Conservation (phyloP, 2,113 vertebrate species). For the Macrotus californicus region DNA sequence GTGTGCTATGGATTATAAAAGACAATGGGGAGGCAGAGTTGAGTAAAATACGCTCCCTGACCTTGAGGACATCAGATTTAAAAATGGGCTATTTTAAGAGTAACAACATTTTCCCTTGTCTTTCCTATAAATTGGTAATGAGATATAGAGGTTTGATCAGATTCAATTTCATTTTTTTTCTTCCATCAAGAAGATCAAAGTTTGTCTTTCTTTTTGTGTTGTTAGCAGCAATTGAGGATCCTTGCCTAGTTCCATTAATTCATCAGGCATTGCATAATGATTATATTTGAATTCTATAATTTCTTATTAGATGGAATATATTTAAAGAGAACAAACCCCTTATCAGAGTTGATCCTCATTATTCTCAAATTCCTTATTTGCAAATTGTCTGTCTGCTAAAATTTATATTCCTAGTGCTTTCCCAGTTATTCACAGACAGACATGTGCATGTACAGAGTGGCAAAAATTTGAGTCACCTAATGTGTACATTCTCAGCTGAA, state of each 20-base stretch:
- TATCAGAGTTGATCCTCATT: background rate
- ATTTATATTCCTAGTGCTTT: background rate
- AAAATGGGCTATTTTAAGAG: background rate
- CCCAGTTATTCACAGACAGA: background rate
- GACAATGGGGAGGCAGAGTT: background rate
- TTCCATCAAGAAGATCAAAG: background rate
- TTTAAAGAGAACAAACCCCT: background rate
- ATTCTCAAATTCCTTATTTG: background rate
- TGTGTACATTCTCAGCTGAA: background rate
- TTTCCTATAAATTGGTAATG: background rate
- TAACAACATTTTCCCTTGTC: background rate
- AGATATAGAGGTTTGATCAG: background rate
- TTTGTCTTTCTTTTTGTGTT: background rate
- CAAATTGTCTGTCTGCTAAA: background rate
- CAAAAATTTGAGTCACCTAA: background rate
- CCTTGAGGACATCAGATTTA: background rate
- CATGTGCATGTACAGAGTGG: background rate
- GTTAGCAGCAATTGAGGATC: background rate
- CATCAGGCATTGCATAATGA: background rate
- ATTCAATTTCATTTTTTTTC: background rate
- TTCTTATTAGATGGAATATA: background rate
- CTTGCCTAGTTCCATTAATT: background rate
- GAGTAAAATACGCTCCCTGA: background rate
- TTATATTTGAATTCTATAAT: slow-evolving; percentile 2
- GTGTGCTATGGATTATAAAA: background rate